Percentiles rank a stretch among this genome's conserved stretches.
These are phyloP conservation scores for Urocyon cinereoargenteus DNA, from an alignment of 2,797 vertebrate species.

Conservation along the genomic window DNA sequence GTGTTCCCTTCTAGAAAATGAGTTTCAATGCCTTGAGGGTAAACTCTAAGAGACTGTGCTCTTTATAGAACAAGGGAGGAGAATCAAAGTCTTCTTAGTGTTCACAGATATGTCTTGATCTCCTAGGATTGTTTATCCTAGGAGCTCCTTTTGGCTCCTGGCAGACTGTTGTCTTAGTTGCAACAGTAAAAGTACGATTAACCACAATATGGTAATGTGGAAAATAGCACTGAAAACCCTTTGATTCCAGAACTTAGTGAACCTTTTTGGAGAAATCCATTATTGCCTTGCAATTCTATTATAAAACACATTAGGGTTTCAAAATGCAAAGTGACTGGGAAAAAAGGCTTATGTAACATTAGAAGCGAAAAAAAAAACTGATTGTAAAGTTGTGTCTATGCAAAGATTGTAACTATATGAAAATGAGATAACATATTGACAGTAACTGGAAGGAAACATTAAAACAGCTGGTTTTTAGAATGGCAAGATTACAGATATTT, in stretches of 20 bases:
- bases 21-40: background rate
- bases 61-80: background rate
- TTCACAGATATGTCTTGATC: background rate
- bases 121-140: background rate
- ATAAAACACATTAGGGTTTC: constrained; percentile 47
- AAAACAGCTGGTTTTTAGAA: constrained; percentile 33
- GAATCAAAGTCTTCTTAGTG: background rate
- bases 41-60: background rate
- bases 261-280: constrained; percentile 49
- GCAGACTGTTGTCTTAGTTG: background rate
- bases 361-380: background rate
- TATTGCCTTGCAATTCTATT: constrained; percentile 8
- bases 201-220: background rate
- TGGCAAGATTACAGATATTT: background rate
- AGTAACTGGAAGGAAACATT: constrained; percentile 10
- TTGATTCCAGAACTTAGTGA: constrained; percentile 29
- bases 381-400: background rate
- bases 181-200: constrained; percentile 19
- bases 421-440: constrained; percentile 7
- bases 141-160: background rate
- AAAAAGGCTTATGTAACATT: constrained; percentile 40
- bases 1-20: background rate
- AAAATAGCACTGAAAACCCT: constrained; percentile 13
- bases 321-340: constrained; percentile 9
- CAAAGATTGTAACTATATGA: constrained; percentile 27